Evolutionary conservation across 2,113 vertebrate species (phyloP), one percentile per base, ranked within the genome.

Genomic region (Cinclus cinclus): DNA sequence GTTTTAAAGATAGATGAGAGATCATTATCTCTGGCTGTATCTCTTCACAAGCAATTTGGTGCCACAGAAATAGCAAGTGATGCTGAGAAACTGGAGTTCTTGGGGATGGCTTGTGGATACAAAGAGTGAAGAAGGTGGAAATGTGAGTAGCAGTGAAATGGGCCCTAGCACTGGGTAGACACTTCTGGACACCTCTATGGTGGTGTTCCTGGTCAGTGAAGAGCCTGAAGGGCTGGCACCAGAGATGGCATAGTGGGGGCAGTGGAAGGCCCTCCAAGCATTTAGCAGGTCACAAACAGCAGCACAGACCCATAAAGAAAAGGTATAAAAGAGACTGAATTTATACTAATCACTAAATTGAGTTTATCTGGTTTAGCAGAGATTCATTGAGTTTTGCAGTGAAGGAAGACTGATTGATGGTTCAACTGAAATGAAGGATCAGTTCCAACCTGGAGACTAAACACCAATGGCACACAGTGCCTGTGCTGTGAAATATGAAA

Each of bases 211-310:
- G 9, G 18, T 39, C 73, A 65, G 28, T 4, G 49, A 53, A n/a
- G 60, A 59, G 11, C 24, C 28, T 76, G 28, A 64, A n/a, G 41
- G 28, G 33, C 15, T 83, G 77, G 27, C 50, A 90, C 25, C 15
- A 30, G 24, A 30, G 28, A 50, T 2, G 5, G 18, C 17, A 19
- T 15, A 33, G 53, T 17, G 39, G 0, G 5, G n/a, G 1, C 25
- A 37, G 16, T 5, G 35, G 46, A 31, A 59, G 31, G 28, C 10
- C 33, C 18, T 69, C 28, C 2, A 1, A 69, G 35, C 5, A 25
- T 21, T 37, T 15, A 69, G 70, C 0, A 2, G 39, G 28, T 17
- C 49, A 55, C 17, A 12, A 39, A 37, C 35, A 37, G 35, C 35
- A 37, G 35, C 35, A 37, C 4, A 33, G 49, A 65, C 11, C 20